Evolutionary conservation across 1,140 invertebrate genomes (phyloP).

Genomic region (Diabrotica virgifera): DNA sequence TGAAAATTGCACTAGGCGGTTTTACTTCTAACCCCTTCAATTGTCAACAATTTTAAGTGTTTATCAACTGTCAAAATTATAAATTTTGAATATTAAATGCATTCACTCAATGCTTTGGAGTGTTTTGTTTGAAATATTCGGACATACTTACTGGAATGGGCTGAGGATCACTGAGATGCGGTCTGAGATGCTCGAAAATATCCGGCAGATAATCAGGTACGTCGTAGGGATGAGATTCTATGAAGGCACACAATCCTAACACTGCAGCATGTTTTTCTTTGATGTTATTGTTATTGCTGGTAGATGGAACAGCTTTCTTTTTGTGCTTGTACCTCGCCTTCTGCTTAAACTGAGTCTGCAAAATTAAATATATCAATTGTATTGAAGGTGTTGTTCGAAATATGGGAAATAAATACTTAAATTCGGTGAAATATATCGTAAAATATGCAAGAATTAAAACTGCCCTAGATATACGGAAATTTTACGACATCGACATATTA

Average conservation of each 20-base stretch:
- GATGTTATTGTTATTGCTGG: slow-evolving; percentile 33
- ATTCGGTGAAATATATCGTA: too few species aligned
- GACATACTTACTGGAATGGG: slow-evolving; percentile 78
- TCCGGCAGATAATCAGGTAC: slow-evolving; percentile 81
- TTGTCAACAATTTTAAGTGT: background rate
- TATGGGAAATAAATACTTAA: too few species aligned
- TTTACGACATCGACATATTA: too few species aligned
- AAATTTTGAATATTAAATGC: background rate
- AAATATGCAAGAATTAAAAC: too few species aligned
- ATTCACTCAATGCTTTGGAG: background rate
- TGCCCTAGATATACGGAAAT: too few species aligned
- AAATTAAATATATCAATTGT: slow-evolving; percentile 23
- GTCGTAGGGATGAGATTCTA: slow-evolving; percentile 87
- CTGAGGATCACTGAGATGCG: slow-evolving; percentile 83
- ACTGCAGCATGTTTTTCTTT: slow-evolving; percentile 73
- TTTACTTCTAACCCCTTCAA: too few species aligned
- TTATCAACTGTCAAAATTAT: background rate
- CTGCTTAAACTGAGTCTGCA: slow-evolving; percentile 55
- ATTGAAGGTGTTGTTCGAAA: background rate
- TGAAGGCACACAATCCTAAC: slow-evolving; percentile 83
- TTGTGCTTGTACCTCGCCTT: slow-evolving; percentile 50
- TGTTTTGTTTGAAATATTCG: background rate
- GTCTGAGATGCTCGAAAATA: slow-evolving; percentile 74
- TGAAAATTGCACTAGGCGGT: too few species aligned
- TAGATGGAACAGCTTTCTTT: slow-evolving; percentile 24